Evolutionary conservation across 2,797 vertebrate genomes (phyloP).

Genomic region (Pyrocephalus nanus): DNA sequence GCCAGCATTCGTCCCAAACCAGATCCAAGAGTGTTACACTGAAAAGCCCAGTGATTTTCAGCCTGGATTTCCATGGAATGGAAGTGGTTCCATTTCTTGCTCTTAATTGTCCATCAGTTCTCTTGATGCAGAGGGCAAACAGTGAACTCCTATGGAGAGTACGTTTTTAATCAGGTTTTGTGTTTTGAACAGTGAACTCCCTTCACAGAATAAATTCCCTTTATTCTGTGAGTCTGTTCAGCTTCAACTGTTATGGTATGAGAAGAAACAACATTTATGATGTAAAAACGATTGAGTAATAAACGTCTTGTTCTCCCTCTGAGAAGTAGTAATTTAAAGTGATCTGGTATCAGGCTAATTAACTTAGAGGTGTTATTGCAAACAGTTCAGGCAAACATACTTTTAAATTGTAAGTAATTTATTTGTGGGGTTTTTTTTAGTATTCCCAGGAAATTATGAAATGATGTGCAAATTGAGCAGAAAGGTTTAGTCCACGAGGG

Average conservation of each 20-base stretch:
- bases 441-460: slow-evolving; percentile 5
- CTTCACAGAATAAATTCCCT: neutral
- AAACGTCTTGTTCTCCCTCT: slow-evolving; percentile 4
- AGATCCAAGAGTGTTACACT: fast-evolving
- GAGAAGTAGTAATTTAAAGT: neutral
- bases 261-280: neutral
- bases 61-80: neutral
- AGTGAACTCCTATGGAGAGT: neutral
- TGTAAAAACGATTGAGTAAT: neutral
- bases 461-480: neutral
- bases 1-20: neutral
- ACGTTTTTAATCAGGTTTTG: neutral
- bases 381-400: neutral
- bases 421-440: neutral
- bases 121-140: neutral
- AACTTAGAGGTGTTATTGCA: neutral
- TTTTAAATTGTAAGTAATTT: neutral
- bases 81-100: neutral
- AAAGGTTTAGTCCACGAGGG: neutral
- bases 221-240: neutral
- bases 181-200: neutral
- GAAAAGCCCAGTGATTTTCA: neutral
- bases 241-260: neutral
- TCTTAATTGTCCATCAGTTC: neutral
- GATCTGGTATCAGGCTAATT: neutral